These are phyloP conservation scores for Hypsopygia costalis DNA, from an alignment of 2,888 invertebrate species.

Conservation along the genomic window DNA sequence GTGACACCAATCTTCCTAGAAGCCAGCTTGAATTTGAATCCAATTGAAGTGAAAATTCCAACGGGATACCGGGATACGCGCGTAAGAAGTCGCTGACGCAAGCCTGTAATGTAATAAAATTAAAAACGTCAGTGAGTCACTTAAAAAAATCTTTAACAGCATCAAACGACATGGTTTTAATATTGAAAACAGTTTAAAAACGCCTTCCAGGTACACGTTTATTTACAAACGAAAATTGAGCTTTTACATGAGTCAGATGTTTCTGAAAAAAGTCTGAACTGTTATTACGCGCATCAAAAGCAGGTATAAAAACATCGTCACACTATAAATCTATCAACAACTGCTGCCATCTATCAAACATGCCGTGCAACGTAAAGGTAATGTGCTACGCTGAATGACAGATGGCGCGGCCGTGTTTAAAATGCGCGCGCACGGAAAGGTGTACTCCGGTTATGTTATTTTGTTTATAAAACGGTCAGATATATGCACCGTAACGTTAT, in stretches of 20 bases:
- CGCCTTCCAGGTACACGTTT: not conserved
- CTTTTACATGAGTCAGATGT: constrained; percentile 14
- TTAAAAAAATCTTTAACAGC: too few species aligned
- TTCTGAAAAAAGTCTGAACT: constrained; percentile 33
- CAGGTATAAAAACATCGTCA: constrained; percentile 58
- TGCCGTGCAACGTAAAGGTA: constrained; percentile 54
- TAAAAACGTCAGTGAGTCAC: too few species aligned
- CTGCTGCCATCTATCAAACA: constrained; percentile 70
- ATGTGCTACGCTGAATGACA: constrained; percentile 65
- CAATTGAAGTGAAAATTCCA: too few species aligned
- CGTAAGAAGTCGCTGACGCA: too few species aligned
- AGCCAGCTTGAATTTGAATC: too few species aligned
- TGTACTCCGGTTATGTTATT: constrained; percentile 18
- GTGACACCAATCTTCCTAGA: too few species aligned
- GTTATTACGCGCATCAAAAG: constrained; percentile 57
- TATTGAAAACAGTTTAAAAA: not conserved
- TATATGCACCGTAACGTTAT: too few species aligned
- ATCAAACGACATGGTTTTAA: too few species aligned
- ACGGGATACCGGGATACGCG: too few species aligned
- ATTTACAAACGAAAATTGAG: not conserved
- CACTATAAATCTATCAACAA: constrained; percentile 57
- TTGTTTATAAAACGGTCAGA: constrained; percentile 4
- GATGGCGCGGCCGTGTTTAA: constrained; percentile 53
- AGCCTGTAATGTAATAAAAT: too few species aligned
- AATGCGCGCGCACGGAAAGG: constrained; percentile 41